A percentile compares a stretch with the other conserved stretches of the same genome.
Evolutionary conservation across 1,140 invertebrate genomes (phyloP).

Genomic region (Macrotrachela quadricornifera): DNA sequence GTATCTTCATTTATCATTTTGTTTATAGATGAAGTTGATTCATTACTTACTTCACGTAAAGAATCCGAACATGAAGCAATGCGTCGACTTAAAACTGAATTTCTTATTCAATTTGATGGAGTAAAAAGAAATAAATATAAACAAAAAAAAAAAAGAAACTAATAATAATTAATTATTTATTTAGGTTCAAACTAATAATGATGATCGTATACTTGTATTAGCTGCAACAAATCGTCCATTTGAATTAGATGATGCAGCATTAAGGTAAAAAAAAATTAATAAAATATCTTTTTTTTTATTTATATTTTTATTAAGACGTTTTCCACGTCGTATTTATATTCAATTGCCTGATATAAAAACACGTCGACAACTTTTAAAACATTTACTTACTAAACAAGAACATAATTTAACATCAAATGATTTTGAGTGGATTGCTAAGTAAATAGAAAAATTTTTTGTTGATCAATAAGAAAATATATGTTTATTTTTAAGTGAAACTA

Average conservation of each 20-base stretch:
- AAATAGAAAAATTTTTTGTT: slow-evolving; percentile 12
- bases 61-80: slow-evolving; percentile 77
- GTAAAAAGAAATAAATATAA: slow-evolving; percentile 57
- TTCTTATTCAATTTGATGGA: slow-evolving; percentile 60
- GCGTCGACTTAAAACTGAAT: slow-evolving; percentile 75
- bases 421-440: slow-evolving; percentile 41
- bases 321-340: slow-evolving; percentile 69
- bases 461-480: too few relatives aligned
- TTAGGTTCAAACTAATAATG: slow-evolving; percentile 32
- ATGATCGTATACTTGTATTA: slow-evolving; percentile 59
- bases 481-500: slow-evolving; percentile 10
- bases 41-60: slow-evolving; percentile 58
- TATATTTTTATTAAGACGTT: slow-evolving; percentile 55
- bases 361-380: slow-evolving; percentile 47
- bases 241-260: slow-evolving; percentile 37
- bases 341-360: slow-evolving; percentile 61
- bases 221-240: slow-evolving; percentile 83
- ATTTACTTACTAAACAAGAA: slow-evolving; percentile 53
- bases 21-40: slow-evolving; percentile 61
- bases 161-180: not conserved
- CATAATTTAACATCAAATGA: slow-evolving; percentile 49
- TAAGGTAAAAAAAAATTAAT: not conserved
- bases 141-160: not conserved
- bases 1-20: not conserved
- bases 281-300: too few relatives aligned